These are phyloP conservation scores for Alectoris magna DNA, from an alignment of 2,797 vertebrate species.

Conservation along the genomic window DNA sequence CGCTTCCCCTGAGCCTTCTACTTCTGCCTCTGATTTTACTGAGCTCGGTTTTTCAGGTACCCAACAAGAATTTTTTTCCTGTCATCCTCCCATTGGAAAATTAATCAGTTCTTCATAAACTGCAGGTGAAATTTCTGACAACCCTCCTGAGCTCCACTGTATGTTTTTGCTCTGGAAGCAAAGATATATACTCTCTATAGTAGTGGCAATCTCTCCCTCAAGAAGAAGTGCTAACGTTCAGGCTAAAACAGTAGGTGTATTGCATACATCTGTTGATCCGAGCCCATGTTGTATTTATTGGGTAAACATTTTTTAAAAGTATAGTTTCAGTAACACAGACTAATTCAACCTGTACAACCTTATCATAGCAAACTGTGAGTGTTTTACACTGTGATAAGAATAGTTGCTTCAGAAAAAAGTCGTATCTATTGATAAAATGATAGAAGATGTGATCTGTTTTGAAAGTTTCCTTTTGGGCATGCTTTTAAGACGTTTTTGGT, in stretches of 20 bases:
- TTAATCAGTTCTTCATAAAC: slow-evolving; percentile 40
- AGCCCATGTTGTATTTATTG: background rate
- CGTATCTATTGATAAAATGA: background rate
- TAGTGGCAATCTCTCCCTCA: slow-evolving; percentile 23
- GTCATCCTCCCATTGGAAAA: slow-evolving; percentile 13
- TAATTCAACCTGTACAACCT: background rate
- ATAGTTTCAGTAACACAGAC: background rate
- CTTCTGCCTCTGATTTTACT: slow-evolving; percentile 47
- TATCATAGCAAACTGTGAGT: no score
- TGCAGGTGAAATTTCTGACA: slow-evolving; percentile 59
- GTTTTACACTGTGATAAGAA: background rate
- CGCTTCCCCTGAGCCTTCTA: slow-evolving; percentile 7
- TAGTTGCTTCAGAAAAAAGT: background rate
- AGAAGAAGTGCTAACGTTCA: background rate
- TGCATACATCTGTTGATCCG: background rate
- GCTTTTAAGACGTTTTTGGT: background rate
- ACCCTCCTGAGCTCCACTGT: background rate
- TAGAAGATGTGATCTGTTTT: background rate
- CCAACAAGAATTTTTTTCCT: background rate
- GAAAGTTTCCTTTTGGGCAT: background rate
- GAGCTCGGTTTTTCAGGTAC: slow-evolving; percentile 36
- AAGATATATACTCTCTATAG: background rate
- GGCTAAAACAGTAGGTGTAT: background rate
- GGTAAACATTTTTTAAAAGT: background rate
- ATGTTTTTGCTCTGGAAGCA: background rate